phyloP scores from a whole-genome alignment of 2,113 vertebrate genomes.

The Pteropus alecto region DNA sequence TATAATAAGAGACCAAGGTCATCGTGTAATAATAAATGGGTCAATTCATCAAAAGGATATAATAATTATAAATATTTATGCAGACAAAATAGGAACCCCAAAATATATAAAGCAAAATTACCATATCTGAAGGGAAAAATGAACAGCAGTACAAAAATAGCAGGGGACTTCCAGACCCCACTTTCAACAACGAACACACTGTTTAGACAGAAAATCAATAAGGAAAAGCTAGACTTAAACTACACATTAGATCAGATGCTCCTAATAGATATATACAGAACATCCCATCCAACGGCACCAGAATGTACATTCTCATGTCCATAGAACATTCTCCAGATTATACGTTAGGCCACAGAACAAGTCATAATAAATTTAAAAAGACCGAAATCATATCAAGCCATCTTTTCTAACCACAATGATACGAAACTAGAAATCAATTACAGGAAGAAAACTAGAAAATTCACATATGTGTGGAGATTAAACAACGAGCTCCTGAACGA shows the following conservation, averaged over 20 bases:
- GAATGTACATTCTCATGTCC: fast-evolving
- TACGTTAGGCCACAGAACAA: not conserved
- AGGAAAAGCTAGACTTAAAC: too few relatives aligned
- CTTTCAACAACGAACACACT: fast-evolving
- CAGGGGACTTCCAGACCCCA: not conserved
- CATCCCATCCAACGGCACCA: fast-evolving
- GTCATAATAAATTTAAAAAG: not conserved
- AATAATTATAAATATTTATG: not conserved
- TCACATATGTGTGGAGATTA: not conserved
- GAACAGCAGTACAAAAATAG: fast-evolving
- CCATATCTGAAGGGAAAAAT: not conserved
- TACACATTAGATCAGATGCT: fast-evolving
- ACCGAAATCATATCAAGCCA: not conserved
- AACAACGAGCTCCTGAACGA: not conserved
- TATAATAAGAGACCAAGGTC: not conserved
- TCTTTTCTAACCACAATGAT: not conserved
- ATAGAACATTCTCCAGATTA: fast-evolving
- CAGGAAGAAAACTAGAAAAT: not conserved
- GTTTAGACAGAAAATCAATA: not conserved
- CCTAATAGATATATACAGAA: fast-evolving
- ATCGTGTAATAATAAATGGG: not conserved
- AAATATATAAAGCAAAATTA: not conserved
- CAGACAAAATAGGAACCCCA: too few relatives aligned
- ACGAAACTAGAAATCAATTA: not conserved
- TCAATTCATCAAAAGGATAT: not conserved